These are phyloP conservation scores for Aphaenogaster floridana DNA, from an alignment of 1,140 invertebrate species.

Conservation along the genomic window DNA sequence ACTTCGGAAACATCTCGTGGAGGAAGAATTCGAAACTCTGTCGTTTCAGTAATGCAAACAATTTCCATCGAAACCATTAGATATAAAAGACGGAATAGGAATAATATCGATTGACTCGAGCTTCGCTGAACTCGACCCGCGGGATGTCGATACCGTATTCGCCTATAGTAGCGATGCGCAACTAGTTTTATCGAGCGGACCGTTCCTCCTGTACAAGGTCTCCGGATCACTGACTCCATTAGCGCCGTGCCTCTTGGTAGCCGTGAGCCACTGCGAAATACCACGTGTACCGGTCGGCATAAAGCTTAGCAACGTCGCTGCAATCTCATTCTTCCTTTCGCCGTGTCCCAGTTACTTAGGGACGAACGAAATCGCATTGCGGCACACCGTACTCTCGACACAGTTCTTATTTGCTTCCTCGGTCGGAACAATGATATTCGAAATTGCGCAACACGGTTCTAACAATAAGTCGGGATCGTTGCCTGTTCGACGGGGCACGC, in stretches of 20 bases:
- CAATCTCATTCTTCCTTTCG: not conserved
- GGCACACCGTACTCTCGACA: not conserved
- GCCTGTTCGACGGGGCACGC: not conserved
- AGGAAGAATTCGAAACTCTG: not conserved
- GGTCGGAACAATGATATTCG: conserved; percentile 11
- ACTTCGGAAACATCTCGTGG: not conserved
- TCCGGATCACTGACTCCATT: conserved; percentile 67
- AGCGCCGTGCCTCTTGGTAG: not conserved
- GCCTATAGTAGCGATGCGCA: conserved; percentile 40
- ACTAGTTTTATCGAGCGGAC: conserved; percentile 72
- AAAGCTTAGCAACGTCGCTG: not conserved
- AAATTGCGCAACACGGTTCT: not conserved
- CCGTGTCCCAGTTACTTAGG: conserved; percentile 27
- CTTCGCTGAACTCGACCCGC: not conserved
- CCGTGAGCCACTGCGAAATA: conserved; percentile 9
- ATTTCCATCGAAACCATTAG: not conserved
- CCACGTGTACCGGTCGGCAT: not conserved
- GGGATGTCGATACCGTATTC: not conserved
- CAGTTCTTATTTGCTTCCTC: not conserved
- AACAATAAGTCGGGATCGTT: not conserved
- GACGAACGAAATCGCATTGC: conserved; percentile 10
- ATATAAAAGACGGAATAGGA: not conserved
- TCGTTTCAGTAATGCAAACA: not conserved
- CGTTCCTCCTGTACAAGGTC: conserved; percentile 62
- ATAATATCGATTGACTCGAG: conserved; percentile 4